Evolutionary conservation across 2,797 vertebrate genomes (phyloP), one percentile per base, ranked within the genome.

Genomic region (Sebastes baramenuke): DNA sequence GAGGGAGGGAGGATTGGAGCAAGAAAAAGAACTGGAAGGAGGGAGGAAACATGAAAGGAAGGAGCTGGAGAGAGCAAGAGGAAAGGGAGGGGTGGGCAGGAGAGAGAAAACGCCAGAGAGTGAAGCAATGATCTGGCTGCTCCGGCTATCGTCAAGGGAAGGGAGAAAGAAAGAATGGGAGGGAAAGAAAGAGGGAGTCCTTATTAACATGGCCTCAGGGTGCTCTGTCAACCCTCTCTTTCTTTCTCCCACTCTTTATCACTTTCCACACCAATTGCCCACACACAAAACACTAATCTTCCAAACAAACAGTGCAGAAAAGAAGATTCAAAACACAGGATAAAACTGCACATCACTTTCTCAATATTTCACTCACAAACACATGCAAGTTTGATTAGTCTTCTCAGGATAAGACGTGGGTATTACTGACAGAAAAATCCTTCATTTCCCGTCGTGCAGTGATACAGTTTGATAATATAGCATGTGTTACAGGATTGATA

Each of bases 71-170:
- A 76, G 84, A 56, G 69, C 70, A 74, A 60, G 74, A 78, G 80
- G 76, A 80, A 49, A 82, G 69, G 22, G 73, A 72, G 82, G 86
- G 86, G 71, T 74, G 87, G 83, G 67, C 52, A 71, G 68, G 52
- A 79, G 75, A 71, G 64, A 75, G 70, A 84, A 83, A 84, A 83
- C 20, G 18, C 77, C 83, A 82, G 81, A 76, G 86, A 88, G 79
- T 83, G 90, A 94, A 90, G 91, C 89, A 91, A 92, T 85, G 87
- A 90, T 90, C 84, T 89, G 90, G 92, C 86, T 79, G 78, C 82
- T 90, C 69, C 82, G 11, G 67, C 82, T 75, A 87, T 90, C 78
- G 77, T 87, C 89, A 72, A 81, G 86, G 87, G 88, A 93, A 86
- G 69, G 75, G 59, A 89, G 87, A 34, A 8, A 69, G 75, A 83